Conservation (phyloP, 2,113 vertebrate species). For the Xiphophorus hellerii region DNA sequence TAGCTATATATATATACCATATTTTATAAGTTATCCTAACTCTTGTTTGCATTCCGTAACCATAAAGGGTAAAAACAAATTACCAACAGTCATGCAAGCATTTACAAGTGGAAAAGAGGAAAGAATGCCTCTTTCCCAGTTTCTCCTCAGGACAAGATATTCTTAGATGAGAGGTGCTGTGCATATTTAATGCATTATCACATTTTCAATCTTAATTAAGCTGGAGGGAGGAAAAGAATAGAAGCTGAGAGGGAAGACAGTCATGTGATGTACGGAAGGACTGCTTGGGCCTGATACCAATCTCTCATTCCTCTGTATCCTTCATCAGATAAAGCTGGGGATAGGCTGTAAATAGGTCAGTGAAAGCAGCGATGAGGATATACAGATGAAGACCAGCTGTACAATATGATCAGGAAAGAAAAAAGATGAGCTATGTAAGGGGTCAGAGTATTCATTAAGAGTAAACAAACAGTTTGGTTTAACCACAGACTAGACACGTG, state of each 20-base stretch:
- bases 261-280: slow-evolving; percentile 47
- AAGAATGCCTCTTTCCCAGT: slow-evolving; percentile 11
- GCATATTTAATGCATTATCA: slow-evolving; percentile 78
- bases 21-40: background rate
- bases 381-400: slow-evolving; percentile 12
- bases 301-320: slow-evolving; percentile 59
- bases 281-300: slow-evolving; percentile 42
- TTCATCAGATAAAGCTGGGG: slow-evolving; percentile 54
- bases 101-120: slow-evolving; percentile 25
- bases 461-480: slow-evolving; percentile 26
- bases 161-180: slow-evolving; percentile 73
- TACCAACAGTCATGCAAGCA: slow-evolving; percentile 15
- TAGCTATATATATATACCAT: no score
- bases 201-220: slow-evolving; percentile 75
- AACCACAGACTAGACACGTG: slow-evolving; percentile 54
- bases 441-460: slow-evolving; percentile 11
- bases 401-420: background rate
- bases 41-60: background rate
- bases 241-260: slow-evolving; percentile 33
- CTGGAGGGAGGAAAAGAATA: slow-evolving; percentile 40
- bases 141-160: slow-evolving; percentile 64
- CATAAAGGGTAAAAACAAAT: slow-evolving; percentile 36
- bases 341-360: slow-evolving; percentile 63
- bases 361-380: slow-evolving; percentile 14
- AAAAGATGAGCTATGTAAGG: background rate